Evolutionary conservation across 1,140 invertebrate species (phyloP).

Genomic region (Teleopsis dalmanni): DNA sequence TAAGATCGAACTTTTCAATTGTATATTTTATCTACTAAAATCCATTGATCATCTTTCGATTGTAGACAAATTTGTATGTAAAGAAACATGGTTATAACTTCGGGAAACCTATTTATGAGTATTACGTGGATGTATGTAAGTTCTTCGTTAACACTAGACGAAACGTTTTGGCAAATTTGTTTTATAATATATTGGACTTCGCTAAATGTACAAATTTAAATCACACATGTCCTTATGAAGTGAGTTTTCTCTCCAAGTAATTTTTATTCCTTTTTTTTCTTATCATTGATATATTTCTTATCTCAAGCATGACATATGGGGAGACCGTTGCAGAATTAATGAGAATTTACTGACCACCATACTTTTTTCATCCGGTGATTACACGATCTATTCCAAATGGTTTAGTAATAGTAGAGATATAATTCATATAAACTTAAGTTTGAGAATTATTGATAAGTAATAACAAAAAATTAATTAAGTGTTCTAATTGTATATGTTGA

Average conservation of each 20-base stretch:
- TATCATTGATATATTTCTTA: background rate
- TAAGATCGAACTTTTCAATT: background rate
- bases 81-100: background rate
- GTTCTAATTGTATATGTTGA: too few species aligned
- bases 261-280: background rate
- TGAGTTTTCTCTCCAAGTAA: conserved; percentile 6
- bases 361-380: conserved; percentile 11
- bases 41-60: background rate
- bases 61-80: background rate
- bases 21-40: too few species aligned
- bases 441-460: too few species aligned
- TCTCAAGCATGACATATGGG: conserved; percentile 10
- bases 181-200: conserved; percentile 6
- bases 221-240: conserved; percentile 16
- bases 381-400: conserved; percentile 5
- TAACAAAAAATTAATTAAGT: too few species aligned
- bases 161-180: conserved; percentile 8
- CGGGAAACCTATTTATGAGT: background rate
- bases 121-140: conserved; percentile 11
- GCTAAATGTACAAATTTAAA: conserved; percentile 11
- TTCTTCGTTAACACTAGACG: conserved; percentile 9
- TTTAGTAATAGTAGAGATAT: background rate
- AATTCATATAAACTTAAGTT: too few species aligned
- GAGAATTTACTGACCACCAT: background rate
- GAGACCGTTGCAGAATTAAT: conserved; percentile 6